phyloP scores from a whole-genome alignment of 1,140 invertebrate species.

The Cotesia vestalis region DNA sequence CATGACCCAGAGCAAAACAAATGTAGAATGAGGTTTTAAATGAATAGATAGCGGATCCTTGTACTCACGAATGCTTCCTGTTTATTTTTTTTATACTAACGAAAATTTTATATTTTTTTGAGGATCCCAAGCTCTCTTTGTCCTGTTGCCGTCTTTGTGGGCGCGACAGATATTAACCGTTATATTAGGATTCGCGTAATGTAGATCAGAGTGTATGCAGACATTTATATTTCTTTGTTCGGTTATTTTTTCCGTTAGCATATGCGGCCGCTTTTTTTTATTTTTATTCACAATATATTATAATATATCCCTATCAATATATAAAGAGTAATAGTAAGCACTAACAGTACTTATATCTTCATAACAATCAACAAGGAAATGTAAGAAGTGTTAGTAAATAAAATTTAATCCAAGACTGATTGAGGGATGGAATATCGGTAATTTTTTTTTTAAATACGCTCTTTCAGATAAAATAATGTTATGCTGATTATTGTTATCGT shows the following conservation, averaged over 20 bases:
- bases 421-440: no score
- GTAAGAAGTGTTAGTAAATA: no score
- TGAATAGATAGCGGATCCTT: constrained; percentile 50
- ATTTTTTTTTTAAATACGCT: no score
- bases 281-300: not conserved
- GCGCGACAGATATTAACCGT: constrained; percentile 32
- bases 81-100: constrained; percentile 26
- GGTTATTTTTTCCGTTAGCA: not conserved
- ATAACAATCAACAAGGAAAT: no score
- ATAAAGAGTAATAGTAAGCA: no score
- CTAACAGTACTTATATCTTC: no score
- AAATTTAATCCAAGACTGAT: no score
- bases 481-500: not conserved
- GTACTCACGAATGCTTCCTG: constrained; percentile 45
- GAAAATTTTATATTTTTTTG: constrained; percentile 15
- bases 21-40: constrained; percentile 35
- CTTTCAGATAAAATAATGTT: no score
- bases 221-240: not conserved
- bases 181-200: constrained; percentile 33
- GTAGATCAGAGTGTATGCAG: constrained; percentile 22
- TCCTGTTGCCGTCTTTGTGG: constrained; percentile 21
- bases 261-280: constrained; percentile 2
- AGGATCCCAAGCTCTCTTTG: constrained; percentile 17
- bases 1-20: constrained; percentile 35
- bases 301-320: not conserved